These are phyloP conservation scores for Acipenser ruthenus DNA, from an alignment of 2,797 vertebrate species.

Conservation along the genomic window DNA sequence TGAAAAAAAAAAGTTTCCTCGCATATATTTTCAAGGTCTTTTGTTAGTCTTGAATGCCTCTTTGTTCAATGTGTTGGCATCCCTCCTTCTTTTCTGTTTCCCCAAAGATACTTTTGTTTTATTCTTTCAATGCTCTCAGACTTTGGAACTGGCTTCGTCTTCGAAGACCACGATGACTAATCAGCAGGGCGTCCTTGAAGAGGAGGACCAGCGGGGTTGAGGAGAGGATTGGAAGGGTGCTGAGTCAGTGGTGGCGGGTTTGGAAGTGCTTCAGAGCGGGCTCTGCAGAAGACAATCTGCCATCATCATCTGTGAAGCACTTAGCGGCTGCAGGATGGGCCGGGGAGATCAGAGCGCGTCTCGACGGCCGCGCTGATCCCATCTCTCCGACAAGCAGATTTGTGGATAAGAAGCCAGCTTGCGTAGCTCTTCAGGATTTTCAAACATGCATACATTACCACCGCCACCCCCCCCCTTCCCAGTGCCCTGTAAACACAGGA, in stretches of 20 bases:
- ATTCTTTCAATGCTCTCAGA: too few relatives aligned
- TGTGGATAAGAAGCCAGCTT: constrained; percentile 21
- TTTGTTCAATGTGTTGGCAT: too few relatives aligned
- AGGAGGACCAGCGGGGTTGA: too few relatives aligned
- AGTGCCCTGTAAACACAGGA: too few relatives aligned
- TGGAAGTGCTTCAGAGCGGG: neutral
- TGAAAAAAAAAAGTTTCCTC: too few relatives aligned
- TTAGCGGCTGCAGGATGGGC: constrained; percentile 5
- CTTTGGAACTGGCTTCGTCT: too few relatives aligned
- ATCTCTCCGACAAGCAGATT: constrained; percentile 21
- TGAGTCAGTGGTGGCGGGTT: neutral
- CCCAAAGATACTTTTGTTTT: too few relatives aligned
- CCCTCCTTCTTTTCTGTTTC: too few relatives aligned
- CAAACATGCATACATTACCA: constrained; percentile 28
- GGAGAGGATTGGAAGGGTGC: neutral
- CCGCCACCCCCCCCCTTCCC: neutral
- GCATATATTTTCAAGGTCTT: too few relatives aligned
- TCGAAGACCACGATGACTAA: too few relatives aligned
- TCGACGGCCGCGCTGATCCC: constrained; percentile 18
- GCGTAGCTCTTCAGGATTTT: constrained; percentile 15
- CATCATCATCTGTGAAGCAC: constrained; percentile 13
- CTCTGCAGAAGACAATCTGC: neutral
- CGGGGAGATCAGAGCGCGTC: constrained; percentile 4
- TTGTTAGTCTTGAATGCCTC: too few relatives aligned
- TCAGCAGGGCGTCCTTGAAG: too few relatives aligned